phyloP scores from a whole-genome alignment of 1,140 invertebrate species.

The Gyrodactylus salaris region DNA sequence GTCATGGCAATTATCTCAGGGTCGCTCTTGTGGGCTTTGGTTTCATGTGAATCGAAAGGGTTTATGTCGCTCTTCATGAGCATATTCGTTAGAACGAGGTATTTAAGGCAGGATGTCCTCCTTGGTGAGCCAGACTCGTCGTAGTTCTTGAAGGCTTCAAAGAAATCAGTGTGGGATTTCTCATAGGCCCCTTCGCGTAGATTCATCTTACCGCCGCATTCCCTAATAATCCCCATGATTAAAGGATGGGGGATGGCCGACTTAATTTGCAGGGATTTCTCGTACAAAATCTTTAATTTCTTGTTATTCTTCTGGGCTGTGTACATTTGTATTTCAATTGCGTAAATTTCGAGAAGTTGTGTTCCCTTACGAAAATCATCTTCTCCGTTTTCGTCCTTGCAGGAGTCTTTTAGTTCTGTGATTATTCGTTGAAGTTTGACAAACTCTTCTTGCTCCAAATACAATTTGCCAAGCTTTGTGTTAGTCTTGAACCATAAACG shows the following conservation, averaged over 20 bases:
- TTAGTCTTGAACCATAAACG: constrained; percentile 98
- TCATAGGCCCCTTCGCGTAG: constrained; percentile 87
- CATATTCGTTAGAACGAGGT: constrained; percentile 93
- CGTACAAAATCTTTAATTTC: constrained; percentile 79
- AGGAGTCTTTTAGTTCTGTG: constrained; percentile 80
- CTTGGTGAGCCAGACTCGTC: constrained; percentile 86
- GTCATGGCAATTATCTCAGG: constrained; percentile 97
- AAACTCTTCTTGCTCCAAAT: constrained; percentile 78
- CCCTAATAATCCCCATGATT: constrained; percentile 95
- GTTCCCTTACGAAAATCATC: constrained; percentile 96
- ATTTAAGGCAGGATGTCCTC: constrained; percentile 82
- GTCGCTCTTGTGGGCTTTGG: constrained; percentile 96
- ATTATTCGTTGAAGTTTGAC: constrained; percentile 72
- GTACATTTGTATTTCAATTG: constrained; percentile 98
- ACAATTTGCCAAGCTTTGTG: constrained; percentile 86
- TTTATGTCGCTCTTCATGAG: constrained; percentile 98
- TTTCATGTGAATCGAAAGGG: constrained; percentile 97
- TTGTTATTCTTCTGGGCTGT: constrained; percentile 98
- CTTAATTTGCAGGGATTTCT: constrained; percentile 89
- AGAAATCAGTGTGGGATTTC: constrained; percentile 93
- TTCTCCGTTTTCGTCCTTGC: constrained; percentile 94
- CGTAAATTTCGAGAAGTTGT: constrained; percentile 85
- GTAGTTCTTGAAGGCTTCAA: constrained; percentile 99
- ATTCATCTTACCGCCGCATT: constrained; percentile 99
- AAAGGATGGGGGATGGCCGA: constrained; percentile 95